phyloP scores from a whole-genome alignment of 2,888 invertebrate genomes.

The Dorcus hopei region DNA sequence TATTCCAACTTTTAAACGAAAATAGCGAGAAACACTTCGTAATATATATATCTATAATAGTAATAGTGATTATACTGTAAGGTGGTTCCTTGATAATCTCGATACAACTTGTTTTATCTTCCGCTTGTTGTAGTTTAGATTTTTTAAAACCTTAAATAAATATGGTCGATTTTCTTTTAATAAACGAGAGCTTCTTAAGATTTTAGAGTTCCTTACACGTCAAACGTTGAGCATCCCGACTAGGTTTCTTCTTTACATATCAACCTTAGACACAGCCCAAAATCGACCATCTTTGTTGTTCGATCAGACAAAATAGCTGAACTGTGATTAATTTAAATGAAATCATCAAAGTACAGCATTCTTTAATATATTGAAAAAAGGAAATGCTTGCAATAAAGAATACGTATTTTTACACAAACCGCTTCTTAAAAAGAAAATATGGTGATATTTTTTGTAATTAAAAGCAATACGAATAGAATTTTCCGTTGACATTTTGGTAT shows the following conservation, averaged over 20 bases:
- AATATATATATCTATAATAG: constrained; percentile 4
- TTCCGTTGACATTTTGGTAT: constrained; percentile 15
- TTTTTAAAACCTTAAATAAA: constrained; percentile 10
- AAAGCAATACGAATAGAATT: constrained; percentile 46
- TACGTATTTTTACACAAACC: constrained; percentile 47
- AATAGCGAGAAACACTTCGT: constrained; percentile 7
- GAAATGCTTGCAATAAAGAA: constrained; percentile 44
- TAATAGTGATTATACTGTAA: neutral
- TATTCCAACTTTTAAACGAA: constrained; percentile 29
- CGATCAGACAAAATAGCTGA: constrained; percentile 29
- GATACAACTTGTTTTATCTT: constrained; percentile 12
- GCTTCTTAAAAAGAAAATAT: constrained; percentile 23
- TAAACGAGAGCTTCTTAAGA: constrained; percentile 2
- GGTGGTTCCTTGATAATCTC: constrained; percentile 7
- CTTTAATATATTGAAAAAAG: constrained; percentile 15
- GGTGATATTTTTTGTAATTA: constrained; percentile 51
- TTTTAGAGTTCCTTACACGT: neutral
- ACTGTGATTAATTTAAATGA: constrained; percentile 38
- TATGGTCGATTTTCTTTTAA: constrained; percentile 9
- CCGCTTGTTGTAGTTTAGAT: constrained; percentile 13
- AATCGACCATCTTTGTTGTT: constrained; percentile 15
- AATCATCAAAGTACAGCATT: constrained; percentile 30
- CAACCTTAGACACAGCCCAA: constrained; percentile 1
- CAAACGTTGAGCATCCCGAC: neutral
- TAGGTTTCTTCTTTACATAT: constrained; percentile 11